phyloP scores from a whole-genome alignment of 2,797 vertebrate genomes.

The Malacoctenus gilli region DNA sequence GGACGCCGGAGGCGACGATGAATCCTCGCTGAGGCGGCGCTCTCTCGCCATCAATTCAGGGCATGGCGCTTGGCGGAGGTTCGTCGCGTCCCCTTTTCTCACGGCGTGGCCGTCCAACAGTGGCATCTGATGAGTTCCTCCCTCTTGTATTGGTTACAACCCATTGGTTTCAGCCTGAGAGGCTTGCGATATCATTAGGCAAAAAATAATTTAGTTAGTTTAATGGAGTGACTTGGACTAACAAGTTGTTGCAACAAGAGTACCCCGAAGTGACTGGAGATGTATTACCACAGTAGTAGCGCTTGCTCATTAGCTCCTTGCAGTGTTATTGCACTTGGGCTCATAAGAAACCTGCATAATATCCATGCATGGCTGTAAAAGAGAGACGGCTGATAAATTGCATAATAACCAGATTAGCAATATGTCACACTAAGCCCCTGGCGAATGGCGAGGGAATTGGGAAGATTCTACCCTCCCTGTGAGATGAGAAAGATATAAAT shows the following conservation, averaged over 20 bases:
- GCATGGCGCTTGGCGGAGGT: constrained; percentile 19
- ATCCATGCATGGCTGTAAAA: constrained; percentile 74
- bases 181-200: constrained; percentile 67
- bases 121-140: constrained; percentile 38
- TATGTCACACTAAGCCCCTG: constrained; percentile 83
- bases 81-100: constrained; percentile 32
- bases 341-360: constrained; percentile 78
- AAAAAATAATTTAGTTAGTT: constrained; percentile 77
- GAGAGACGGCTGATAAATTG: constrained; percentile 80
- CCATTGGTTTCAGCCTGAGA: constrained; percentile 68
- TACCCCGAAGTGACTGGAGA: constrained; percentile 78
- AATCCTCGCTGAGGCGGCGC: constrained; percentile 45
- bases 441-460: constrained; percentile 79
- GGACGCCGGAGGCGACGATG: constrained; percentile 65
- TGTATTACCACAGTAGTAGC: constrained; percentile 64
- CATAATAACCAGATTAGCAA: constrained; percentile 85
- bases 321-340: constrained; percentile 76
- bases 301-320: constrained; percentile 78
- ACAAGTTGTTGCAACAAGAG: constrained; percentile 79
- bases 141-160: constrained; percentile 63
- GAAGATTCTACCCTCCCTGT: constrained; percentile 76
- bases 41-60: constrained; percentile 41
- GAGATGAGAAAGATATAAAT: constrained; percentile 83
- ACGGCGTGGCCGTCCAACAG: constrained; percentile 46
- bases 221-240: constrained; percentile 81